These are phyloP conservation scores for Acanthurus tractus DNA, from an alignment of 2,797 vertebrate genomes.

Conservation along the genomic window DNA sequence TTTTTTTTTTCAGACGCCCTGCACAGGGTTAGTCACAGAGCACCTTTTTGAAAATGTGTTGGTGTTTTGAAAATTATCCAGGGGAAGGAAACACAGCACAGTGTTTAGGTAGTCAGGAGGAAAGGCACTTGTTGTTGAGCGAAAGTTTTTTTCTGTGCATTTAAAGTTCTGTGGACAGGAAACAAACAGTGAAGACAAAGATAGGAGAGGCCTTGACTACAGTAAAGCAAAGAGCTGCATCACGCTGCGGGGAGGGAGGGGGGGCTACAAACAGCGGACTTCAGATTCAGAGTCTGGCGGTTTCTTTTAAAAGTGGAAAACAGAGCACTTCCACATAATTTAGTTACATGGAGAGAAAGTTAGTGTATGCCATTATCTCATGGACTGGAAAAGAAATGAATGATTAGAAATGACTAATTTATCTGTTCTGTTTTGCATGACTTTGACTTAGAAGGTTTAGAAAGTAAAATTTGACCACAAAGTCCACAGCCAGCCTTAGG, in stretches of 20 bases:
- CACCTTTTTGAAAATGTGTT: constrained; percentile 82
- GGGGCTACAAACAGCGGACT: background rate
- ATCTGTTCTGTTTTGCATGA: constrained; percentile 33
- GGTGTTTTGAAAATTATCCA: constrained; percentile 45
- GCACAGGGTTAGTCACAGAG: constrained; percentile 72
- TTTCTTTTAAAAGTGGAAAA: constrained; percentile 53
- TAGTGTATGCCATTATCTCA: constrained; percentile 61
- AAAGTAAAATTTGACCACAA: constrained; percentile 27
- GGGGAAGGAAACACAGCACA: constrained; percentile 48
- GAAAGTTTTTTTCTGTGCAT: constrained; percentile 25
- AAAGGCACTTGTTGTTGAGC: constrained; percentile 58
- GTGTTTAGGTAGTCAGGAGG: constrained; percentile 62
- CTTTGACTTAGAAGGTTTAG: constrained; percentile 60
- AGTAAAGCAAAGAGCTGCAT: constrained; percentile 24
- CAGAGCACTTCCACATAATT: constrained; percentile 77
- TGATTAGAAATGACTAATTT: constrained; percentile 36
- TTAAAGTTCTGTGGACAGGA: constrained; percentile 31
- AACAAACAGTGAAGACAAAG: constrained; percentile 41
- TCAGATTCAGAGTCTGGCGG: constrained; percentile 40
- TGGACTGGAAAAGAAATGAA: constrained; percentile 34
- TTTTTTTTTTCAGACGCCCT: constrained; percentile 38
- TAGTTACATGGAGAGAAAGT: constrained; percentile 44
- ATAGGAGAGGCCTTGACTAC: constrained; percentile 39
- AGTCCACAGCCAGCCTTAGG: constrained; percentile 56
- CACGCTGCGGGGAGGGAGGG: no score